Evolutionary conservation across 2,797 vertebrate species (phyloP).

Genomic region (Phyllotis vaccarum): DNA sequence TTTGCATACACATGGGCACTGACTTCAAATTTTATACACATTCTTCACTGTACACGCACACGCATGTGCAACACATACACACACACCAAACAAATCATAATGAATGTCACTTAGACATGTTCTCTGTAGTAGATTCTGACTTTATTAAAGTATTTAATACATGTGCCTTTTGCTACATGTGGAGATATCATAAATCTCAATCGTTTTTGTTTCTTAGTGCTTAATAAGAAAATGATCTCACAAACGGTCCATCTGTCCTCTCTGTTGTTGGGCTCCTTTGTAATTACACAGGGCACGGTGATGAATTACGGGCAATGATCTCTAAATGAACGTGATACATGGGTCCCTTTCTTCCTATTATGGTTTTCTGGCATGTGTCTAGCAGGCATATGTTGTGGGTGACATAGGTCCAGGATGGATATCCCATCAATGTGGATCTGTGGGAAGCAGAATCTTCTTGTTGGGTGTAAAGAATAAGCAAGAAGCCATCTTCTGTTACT

Average conservation of each 20-base stretch:
- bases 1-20: background rate
- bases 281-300: background rate
- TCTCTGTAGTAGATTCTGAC: background rate
- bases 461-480: background rate
- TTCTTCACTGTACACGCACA: background rate
- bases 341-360: background rate
- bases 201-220: background rate
- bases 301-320: background rate
- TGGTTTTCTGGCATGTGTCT: background rate
- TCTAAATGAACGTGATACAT: background rate
- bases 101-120: background rate
- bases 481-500: conserved; percentile 5
- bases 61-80: background rate
- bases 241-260: background rate
- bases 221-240: background rate
- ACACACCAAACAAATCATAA: no score
- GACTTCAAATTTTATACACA: no score
- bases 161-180: background rate
- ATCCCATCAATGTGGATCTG: background rate
- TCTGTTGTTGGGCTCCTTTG: background rate
- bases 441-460: background rate
- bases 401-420: background rate
- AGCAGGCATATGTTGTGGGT: background rate
- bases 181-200: background rate
- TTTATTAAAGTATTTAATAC: conserved; percentile 46